Evolutionary conservation across 2,113 vertebrate species (phyloP), one percentile per base, ranked within the genome.

Genomic region (Pionites leucogaster): DNA sequence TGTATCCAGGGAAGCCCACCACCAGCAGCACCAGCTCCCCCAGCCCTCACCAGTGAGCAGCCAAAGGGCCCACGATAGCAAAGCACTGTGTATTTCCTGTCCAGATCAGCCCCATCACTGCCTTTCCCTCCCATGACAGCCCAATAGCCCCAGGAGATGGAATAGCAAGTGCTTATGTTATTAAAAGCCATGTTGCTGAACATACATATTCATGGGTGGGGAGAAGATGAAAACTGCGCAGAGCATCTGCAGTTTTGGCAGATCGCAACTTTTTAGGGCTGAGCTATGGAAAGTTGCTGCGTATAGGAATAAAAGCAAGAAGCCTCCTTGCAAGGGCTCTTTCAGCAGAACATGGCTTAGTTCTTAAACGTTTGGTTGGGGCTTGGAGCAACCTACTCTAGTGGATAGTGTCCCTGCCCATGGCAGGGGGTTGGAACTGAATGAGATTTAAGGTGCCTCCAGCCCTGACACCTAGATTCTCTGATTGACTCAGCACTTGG

Each of bases 1-100:
- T 11, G 2, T 7, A 25, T 4, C 47, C 74, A 63, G 22, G 3
- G 47, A 62, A 71, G 27, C 10, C 67, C 75, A 57, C 24, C 28
- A 13, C 9, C 29, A 44, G 53, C 85, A 69, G 1, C 2, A 1
- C 69, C 52, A 13, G 76, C 59, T 1, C 8, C 10, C n/a, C 7
- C 47, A 46, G 52, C 39, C 35, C 47, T 0, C 0, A 18, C 50
- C 7, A 2, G 24, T 1, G 0, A 27, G 70, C 0, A 1, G 37
- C 33, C 8, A 18, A 81, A 41, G 47, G 47, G n/a, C 18, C 67
- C 64, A 3, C 1, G 2, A 25, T 1, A 17, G 44, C 14, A 39
- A 70, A 83, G 31, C 28, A 24, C 28, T 2, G 0, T 0, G 0
- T 4, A 46, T 20, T 9, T 59, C 76, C 57, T 4, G 1, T 50